Evolutionary conservation across 2,797 vertebrate genomes (phyloP).

Genomic region (Amniataba percoides): DNA sequence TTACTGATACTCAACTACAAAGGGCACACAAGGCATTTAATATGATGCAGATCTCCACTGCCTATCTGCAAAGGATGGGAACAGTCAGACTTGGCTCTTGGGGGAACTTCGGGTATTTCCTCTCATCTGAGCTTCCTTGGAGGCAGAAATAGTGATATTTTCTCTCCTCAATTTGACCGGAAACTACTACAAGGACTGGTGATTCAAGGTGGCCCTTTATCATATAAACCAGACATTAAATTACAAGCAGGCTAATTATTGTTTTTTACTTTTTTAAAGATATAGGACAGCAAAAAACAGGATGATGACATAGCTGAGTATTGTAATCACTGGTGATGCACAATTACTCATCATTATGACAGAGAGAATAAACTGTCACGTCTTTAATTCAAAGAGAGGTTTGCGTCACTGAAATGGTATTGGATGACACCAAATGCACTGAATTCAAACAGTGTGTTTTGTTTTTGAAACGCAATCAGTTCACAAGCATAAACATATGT

Average conservation of each 20-base stretch:
- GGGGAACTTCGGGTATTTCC: slow-evolving; percentile 66
- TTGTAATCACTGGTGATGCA: neutral
- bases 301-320: neutral
- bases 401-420: slow-evolving; percentile 1
- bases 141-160: slow-evolving; percentile 51
- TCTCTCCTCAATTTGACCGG: slow-evolving; percentile 26
- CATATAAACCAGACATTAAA: slow-evolving; percentile 6
- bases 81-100: slow-evolving; percentile 55
- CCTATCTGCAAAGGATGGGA: slow-evolving; percentile 56
- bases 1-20: slow-evolving; percentile 59
- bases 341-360: slow-evolving; percentile 9
- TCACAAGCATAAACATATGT: slow-evolving; percentile 32
- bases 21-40: slow-evolving; percentile 60
- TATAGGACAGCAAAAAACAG: neutral
- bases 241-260: neutral
- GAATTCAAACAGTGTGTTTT: slow-evolving; percentile 26
- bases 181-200: slow-evolving; percentile 13
- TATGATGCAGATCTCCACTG: slow-evolving; percentile 57
- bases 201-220: slow-evolving; percentile 21
- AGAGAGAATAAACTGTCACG: neutral
- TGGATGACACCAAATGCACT: slow-evolving; percentile 8
- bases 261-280: neutral
- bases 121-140: slow-evolving; percentile 60
- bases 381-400: slow-evolving; percentile 6
- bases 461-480: slow-evolving; percentile 21